These are phyloP conservation scores for Netta rufina DNA, from an alignment of 2,797 vertebrate species.

Conservation along the genomic window DNA sequence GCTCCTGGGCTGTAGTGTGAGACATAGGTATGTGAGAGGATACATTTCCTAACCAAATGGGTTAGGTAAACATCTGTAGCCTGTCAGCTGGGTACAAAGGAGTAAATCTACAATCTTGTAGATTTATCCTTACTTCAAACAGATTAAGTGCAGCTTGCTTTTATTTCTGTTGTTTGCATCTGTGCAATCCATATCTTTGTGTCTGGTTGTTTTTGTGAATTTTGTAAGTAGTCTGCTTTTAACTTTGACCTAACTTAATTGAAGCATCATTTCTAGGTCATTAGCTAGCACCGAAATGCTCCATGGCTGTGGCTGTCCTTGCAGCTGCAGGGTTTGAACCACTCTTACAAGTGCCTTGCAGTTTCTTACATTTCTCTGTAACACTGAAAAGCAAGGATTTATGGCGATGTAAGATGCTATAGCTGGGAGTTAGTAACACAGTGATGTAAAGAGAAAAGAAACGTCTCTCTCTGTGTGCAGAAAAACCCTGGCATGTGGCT, in stretches of 20 bases:
- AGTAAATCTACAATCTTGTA: background rate
- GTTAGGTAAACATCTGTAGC: background rate
- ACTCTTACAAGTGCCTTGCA: background rate
- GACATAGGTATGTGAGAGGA: background rate
- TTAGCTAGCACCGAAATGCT: background rate
- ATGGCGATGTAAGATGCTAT: fast-evolving
- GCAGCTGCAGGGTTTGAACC: background rate
- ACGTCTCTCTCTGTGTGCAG: background rate
- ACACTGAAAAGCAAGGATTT: background rate
- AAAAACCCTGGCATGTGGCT: background rate
- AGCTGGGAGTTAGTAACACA: background rate
- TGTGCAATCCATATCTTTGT: fast-evolving
- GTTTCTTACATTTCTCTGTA: background rate
- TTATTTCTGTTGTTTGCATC: background rate
- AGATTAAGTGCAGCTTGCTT: background rate
- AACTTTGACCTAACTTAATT: background rate
- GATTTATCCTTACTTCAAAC: background rate
- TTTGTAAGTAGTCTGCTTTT: background rate
- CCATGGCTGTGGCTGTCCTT: background rate
- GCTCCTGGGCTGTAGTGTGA: fast-evolving
- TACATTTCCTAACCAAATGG: background rate
- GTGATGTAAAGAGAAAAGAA: background rate
- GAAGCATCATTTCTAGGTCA: background rate
- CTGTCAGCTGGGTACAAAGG: background rate
- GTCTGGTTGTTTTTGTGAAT: background rate